Conservation (phyloP, 1,140 invertebrate genomes). For the Charaxes varanes region DNA sequence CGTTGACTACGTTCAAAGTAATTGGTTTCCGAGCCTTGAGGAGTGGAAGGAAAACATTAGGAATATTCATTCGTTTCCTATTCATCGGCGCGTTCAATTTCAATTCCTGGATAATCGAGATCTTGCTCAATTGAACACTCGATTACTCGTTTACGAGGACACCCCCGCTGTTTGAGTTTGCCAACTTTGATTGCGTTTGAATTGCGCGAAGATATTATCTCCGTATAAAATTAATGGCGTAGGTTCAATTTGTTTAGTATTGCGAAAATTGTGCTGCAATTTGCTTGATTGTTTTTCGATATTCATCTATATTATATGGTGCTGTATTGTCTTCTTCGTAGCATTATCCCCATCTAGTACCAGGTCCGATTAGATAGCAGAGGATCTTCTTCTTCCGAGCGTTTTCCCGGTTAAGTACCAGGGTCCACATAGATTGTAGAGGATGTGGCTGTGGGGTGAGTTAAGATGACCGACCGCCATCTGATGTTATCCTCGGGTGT, state of each 20-base stretch:
- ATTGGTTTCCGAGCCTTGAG: slow-evolving; percentile 6
- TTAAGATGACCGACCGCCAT: too few relatives aligned
- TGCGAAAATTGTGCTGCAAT: neutral
- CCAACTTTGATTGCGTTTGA: slow-evolving; percentile 66
- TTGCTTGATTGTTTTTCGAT: too few relatives aligned
- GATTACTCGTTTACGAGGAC: slow-evolving; percentile 68
- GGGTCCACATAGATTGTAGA: too few relatives aligned
- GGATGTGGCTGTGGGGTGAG: too few relatives aligned
- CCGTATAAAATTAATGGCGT: slow-evolving; percentile 40
- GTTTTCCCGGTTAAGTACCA: too few relatives aligned
- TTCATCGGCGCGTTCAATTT: slow-evolving; percentile 59
- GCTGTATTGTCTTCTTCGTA: too few relatives aligned
- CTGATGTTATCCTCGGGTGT: too few relatives aligned
- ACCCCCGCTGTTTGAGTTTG: slow-evolving; percentile 61
- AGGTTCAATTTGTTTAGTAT: slow-evolving; percentile 11
- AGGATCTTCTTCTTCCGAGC: too few relatives aligned
- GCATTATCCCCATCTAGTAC: too few relatives aligned
- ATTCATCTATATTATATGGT: too few relatives aligned
- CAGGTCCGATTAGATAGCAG: too few relatives aligned
- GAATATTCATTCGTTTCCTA: slow-evolving; percentile 54
- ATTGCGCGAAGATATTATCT: slow-evolving; percentile 51
- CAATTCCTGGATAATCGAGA: slow-evolving; percentile 70
- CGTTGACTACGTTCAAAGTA: too few relatives aligned
- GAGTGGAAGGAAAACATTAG: slow-evolving; percentile 9
- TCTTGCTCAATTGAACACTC: slow-evolving; percentile 71